These are phyloP conservation scores for Caenorhabditis sinica DNA, from an alignment of 2,888 invertebrate genomes.

Conservation along the genomic window DNA sequence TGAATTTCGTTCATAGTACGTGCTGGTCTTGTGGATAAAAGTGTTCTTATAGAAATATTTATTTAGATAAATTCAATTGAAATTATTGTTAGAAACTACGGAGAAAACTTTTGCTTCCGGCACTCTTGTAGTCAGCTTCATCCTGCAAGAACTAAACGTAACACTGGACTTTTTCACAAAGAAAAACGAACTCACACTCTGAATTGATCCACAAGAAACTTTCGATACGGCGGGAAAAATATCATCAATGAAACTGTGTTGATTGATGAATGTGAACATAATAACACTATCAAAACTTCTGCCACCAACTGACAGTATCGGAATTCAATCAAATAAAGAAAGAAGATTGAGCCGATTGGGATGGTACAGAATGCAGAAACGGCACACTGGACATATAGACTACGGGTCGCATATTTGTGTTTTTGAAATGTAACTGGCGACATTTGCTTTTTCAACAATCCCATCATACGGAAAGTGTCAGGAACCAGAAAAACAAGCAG, in stretches of 20 bases:
- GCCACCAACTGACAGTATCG: background rate
- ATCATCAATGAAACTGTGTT: background rate
- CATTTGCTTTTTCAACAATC: background rate
- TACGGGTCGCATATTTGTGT: background rate
- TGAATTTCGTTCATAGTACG: too few species aligned
- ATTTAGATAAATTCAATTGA: too few species aligned
- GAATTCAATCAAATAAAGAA: background rate
- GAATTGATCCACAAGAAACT: background rate
- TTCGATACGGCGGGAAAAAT: slow-evolving; percentile 9
- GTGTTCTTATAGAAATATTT: too few species aligned
- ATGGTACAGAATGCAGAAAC: background rate
- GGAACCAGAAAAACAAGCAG: background rate
- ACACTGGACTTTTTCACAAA: background rate
- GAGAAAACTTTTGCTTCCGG: too few species aligned
- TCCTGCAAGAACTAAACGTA: too few species aligned
- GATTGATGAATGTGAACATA: background rate
- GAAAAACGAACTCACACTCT: background rate
- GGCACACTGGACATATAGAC: background rate
- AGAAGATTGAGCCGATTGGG: background rate
- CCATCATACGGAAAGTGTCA: background rate
- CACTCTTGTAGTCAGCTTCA: too few species aligned
- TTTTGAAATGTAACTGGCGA: background rate
- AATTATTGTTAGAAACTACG: too few species aligned
- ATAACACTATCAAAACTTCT: background rate
- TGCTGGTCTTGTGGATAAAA: too few species aligned